Evolutionary conservation across 2,888 invertebrate genomes (phyloP).

Genomic region (Drosophila lacicola): DNA sequence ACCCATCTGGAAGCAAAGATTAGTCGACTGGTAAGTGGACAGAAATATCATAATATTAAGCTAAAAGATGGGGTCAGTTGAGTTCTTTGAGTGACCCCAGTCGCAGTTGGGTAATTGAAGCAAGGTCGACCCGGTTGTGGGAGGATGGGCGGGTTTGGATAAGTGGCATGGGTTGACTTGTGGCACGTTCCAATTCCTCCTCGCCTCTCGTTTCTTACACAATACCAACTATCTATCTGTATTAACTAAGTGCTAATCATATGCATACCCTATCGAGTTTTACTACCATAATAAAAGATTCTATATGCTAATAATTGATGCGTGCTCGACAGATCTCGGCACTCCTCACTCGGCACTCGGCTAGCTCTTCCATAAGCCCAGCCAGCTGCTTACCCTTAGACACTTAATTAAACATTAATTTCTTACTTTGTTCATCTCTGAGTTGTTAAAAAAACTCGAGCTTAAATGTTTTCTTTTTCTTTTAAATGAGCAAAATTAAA

Average conservation of each 20-base stretch:
- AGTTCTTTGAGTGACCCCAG: too few species aligned
- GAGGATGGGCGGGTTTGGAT: too few species aligned
- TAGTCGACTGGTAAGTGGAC: not conserved
- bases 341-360: not conserved
- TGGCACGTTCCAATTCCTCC: too few species aligned
- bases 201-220: too few species aligned
- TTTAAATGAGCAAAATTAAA: too few species aligned
- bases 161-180: too few species aligned
- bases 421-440: not conserved
- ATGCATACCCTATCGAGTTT: not conserved
- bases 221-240: too few species aligned
- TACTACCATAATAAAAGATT: not conserved
- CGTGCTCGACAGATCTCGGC: not conserved
- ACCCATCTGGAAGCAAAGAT: conserved; percentile 87
- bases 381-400: conserved; percentile 5
- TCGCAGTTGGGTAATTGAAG: too few species aligned
- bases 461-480: too few species aligned
- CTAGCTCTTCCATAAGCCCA: conserved; percentile 31
- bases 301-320: not conserved
- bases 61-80: too few species aligned
- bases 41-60: not conserved
- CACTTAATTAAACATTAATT: too few species aligned
- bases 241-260: conserved; percentile 5
- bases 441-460: not conserved
- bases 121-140: too few species aligned